Evolutionary conservation across 1,140 invertebrate genomes (phyloP), one percentile per base, ranked within the genome.

Genomic region (Diorhabda sublineata): DNA sequence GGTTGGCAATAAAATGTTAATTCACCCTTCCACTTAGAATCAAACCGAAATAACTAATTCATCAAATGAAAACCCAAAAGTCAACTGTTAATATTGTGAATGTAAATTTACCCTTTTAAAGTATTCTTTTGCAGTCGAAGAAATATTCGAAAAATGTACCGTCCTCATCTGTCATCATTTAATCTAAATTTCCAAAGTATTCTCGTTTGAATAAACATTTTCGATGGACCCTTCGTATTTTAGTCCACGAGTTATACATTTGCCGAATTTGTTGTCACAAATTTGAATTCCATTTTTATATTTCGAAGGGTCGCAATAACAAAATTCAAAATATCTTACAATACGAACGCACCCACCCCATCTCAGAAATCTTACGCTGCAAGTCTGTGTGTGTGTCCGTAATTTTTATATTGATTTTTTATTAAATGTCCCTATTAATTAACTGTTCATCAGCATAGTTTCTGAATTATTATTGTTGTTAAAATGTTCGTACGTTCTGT

Each of bases 121-220:
- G 45, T 74, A 70, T 43, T 59, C 62, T 73, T 71, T 64, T 8
- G 45, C 52, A 43, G 68, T 52, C 67, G 42, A 67, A 67, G 44
- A 59, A 58, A 67, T 59, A 68, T 69, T 66, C 68, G 61, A 67
- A 71, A 70, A 73, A 69, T 69, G 64, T 62, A 66, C 62, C 66
- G 60, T 70, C 59, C 45, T 57, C 61, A 61, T 62, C 59, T 67
- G 65, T 67, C 64, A 68, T 70, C 70, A 66, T 74, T 75, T 69
- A 74, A 73, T 76, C 75, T 73, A 74, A 76, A 74, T 76, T 75
- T 69, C 69, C 70, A 75, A 76, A 73, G 69, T 71, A 68, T 74
- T 69, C 72, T 73, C 71, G 71, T 73, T 75, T 76, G 75, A 76
- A 76, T 76, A 76, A 76, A 76, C 75, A 75, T 76, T 76, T 76